phyloP scores from a whole-genome alignment of 1,140 invertebrate genomes.

The Drosophila mayri region DNA sequence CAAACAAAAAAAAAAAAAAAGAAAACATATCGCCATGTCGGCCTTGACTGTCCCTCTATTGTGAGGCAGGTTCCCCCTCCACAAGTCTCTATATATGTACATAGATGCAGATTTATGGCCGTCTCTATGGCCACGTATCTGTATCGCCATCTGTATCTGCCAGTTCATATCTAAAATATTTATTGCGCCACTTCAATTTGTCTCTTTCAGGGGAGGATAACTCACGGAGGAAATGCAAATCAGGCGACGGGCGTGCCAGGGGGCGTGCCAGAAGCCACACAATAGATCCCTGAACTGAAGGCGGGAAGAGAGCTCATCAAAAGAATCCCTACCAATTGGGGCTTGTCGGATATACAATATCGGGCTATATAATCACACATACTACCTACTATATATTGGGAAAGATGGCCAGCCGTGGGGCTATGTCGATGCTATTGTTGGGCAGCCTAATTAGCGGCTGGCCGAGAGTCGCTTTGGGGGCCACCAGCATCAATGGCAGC shows the following conservation, averaged over 20 bases:
- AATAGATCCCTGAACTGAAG: slow-evolving; percentile 7
- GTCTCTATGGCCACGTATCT: slow-evolving; percentile 27
- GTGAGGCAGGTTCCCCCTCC: neutral
- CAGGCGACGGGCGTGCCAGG: slow-evolving; percentile 25
- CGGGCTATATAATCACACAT: neutral
- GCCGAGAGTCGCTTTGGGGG: slow-evolving; percentile 24
- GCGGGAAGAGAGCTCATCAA: slow-evolving; percentile 18
- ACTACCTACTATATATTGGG: neutral
- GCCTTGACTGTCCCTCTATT: slow-evolving; percentile 28
- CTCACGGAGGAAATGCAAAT: slow-evolving; percentile 45
- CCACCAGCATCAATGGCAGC: slow-evolving; percentile 12
- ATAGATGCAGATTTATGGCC: slow-evolving; percentile 30
- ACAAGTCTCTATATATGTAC: neutral
- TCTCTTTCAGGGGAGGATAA: slow-evolving; percentile 43
- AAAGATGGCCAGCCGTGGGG: slow-evolving; percentile 78
- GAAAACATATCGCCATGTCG: neutral
- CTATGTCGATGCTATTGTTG: slow-evolving; percentile 27
- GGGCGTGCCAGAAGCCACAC: slow-evolving; percentile 9
- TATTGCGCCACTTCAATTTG: slow-evolving; percentile 46
- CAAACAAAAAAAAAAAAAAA: slow-evolving; percentile 12
- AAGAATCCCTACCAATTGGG: neutral
- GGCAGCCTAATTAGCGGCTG: slow-evolving; percentile 36
- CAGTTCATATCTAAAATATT: slow-evolving; percentile 45
- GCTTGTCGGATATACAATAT: neutral
- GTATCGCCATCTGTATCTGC: slow-evolving; percentile 33